These are phyloP conservation scores for Philopotamus ludificatus DNA, from an alignment of 1,140 invertebrate species.

Conservation along the genomic window DNA sequence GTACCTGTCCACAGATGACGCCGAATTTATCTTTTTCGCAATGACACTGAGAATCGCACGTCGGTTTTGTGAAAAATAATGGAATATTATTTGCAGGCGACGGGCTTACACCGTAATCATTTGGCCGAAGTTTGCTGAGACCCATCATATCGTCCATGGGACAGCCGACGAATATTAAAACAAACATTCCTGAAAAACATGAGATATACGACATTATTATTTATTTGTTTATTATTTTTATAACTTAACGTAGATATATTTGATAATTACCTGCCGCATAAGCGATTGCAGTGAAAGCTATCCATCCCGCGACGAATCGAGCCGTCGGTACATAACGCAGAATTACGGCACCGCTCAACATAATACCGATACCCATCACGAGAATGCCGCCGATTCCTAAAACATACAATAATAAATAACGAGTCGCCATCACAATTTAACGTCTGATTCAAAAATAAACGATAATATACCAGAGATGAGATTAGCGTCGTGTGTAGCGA, in stretches of 20 bases:
- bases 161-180: constrained; percentile 87
- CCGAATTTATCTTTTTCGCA: constrained; percentile 76
- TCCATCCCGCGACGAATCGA: constrained; percentile 84
- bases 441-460: constrained; percentile 9
- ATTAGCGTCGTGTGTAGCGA: constrained; percentile 84
- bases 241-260: background rate
- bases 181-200: constrained; percentile 70
- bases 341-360: constrained; percentile 83
- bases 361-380: constrained; percentile 88
- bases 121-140: background rate
- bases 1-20: constrained; percentile 73
- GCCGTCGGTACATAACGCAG: constrained; percentile 80
- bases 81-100: background rate
- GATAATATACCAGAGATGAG: constrained; percentile 76
- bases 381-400: constrained; percentile 85
- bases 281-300: constrained; percentile 82
- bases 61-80: constrained; percentile 49
- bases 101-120: background rate
- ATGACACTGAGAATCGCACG: constrained; percentile 65
- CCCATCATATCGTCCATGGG: constrained; percentile 80
- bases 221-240: background rate
- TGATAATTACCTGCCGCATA: constrained; percentile 70
- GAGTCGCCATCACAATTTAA: background rate
- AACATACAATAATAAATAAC: constrained; percentile 38
- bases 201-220: constrained; percentile 10